Percentiles rank a stretch among this genome's conserved stretches.
phyloP scores from a whole-genome alignment of 2,888 invertebrate genomes.

The Xylota sylvarum region DNA sequence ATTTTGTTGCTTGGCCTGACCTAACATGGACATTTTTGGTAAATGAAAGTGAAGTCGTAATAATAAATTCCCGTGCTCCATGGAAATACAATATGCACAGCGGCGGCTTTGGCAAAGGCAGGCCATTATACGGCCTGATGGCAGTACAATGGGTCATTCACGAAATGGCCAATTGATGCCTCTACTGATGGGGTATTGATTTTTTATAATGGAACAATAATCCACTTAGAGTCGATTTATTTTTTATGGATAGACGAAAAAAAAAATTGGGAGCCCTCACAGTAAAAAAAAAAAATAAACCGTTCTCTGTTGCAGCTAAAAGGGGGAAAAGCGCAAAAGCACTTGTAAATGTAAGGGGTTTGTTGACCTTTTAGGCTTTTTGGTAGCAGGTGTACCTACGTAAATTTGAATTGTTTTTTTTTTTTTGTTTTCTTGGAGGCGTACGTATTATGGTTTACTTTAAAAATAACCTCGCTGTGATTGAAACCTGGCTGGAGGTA shows the following conservation, averaged over 20 bases:
- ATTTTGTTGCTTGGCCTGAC: constrained; percentile 45
- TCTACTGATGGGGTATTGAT: constrained; percentile 23
- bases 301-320: not conserved
- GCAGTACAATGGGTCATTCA: constrained; percentile 22
- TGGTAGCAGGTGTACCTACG: not conserved
- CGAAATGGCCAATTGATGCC: constrained; percentile 24
- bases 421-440: not conserved
- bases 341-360: not conserved
- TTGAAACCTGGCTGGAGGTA: not conserved
- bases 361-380: not conserved
- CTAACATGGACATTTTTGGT: constrained; percentile 49
- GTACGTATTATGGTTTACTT: not conserved
- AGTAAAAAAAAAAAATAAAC: not conserved
- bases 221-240: constrained; percentile 16
- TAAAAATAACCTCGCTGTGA: not conserved
- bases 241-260: constrained; percentile 2
- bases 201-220: constrained; percentile 21
- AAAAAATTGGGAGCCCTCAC: not conserved
- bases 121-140: constrained; percentile 36
- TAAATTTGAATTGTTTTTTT: not conserved
- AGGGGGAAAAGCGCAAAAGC: not conserved
- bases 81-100: not conserved
- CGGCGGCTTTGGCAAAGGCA: not conserved
- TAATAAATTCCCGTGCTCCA: constrained; percentile 42
- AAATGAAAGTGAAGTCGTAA: constrained; percentile 64